A percentile compares a stretch with the other conserved stretches of the same genome.
phyloP scores from a whole-genome alignment of 1,140 invertebrate genomes.

The Phymorhynchus buccinoides region DNA sequence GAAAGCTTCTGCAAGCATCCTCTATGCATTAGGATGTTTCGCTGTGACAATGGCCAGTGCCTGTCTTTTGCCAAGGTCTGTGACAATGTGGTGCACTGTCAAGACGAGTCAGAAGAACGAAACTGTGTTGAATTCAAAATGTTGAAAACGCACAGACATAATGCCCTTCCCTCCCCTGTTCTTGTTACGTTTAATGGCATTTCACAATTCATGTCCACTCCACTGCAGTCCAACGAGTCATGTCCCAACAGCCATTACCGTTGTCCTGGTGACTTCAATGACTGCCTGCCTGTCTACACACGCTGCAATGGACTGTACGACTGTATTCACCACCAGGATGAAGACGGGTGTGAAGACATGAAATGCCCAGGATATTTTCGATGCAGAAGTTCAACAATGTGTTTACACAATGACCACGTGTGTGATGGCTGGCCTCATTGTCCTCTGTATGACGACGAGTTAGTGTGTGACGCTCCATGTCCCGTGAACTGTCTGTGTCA shows the following conservation, averaged over 20 bases:
- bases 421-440: conserved; percentile 35
- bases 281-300: conserved; percentile 11
- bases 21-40: not conserved
- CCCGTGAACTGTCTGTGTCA: conserved; percentile 49
- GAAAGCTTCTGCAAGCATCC: not conserved
- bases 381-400: conserved; percentile 27
- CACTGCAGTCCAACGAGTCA: not conserved
- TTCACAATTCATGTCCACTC: not conserved
- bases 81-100: not conserved
- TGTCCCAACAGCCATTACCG: conserved; percentile 25
- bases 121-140: too few species aligned
- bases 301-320: conserved; percentile 31
- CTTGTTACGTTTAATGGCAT: not conserved
- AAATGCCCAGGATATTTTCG: conserved; percentile 38
- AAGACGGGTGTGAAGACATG: not conserved
- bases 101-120: not conserved
- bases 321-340: conserved; percentile 6
- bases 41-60: conserved; percentile 3
- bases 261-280: not conserved
- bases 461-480: conserved; percentile 27
- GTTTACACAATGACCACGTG: conserved; percentile 30
- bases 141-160: too few species aligned
- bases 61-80: not conserved
- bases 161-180: not conserved
- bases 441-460: conserved; percentile 42